phyloP scores from a whole-genome alignment of 2,888 invertebrate species.

The Drosophila flavopinicola region DNA sequence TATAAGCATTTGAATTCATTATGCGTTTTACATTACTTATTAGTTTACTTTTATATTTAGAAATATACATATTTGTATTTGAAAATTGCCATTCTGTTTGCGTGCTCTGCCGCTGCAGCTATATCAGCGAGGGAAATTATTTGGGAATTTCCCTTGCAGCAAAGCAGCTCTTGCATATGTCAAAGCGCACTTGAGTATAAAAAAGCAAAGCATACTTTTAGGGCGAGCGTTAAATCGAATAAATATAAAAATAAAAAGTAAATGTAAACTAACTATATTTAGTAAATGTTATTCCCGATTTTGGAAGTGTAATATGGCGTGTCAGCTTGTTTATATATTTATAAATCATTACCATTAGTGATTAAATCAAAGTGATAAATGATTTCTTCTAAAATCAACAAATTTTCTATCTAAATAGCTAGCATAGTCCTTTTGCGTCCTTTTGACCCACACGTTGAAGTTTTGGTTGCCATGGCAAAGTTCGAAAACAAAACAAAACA shows the following conservation, averaged over 20 bases:
- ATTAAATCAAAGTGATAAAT: no score
- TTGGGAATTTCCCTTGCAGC: slow-evolving; percentile 5
- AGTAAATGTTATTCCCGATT: no score
- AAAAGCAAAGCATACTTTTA: slow-evolving; percentile 25
- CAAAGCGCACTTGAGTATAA: background rate
- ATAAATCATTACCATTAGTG: no score
- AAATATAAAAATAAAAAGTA: no score
- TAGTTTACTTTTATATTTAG: background rate
- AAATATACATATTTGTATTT: background rate
- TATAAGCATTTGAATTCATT: no score
- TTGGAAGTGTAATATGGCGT: no score
- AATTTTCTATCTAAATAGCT: no score
- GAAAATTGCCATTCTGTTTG: background rate
- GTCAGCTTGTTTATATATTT: no score
- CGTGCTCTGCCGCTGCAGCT: background rate
- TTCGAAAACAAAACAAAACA: slow-evolving; percentile 2
- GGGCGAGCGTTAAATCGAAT: background rate
- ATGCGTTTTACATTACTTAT: background rate
- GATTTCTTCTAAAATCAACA: no score
- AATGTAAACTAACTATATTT: no score
- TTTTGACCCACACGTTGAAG: background rate
- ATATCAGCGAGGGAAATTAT: slow-evolving; percentile 11
- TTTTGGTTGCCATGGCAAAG: slow-evolving; percentile 35
- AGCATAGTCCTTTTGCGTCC: no score
- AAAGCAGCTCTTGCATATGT: slow-evolving; percentile 27